Percentiles rank a stretch among this genome's conserved stretches.
Conservation (phyloP, 2,888 invertebrate genomes). For the Rhagium mordax region DNA sequence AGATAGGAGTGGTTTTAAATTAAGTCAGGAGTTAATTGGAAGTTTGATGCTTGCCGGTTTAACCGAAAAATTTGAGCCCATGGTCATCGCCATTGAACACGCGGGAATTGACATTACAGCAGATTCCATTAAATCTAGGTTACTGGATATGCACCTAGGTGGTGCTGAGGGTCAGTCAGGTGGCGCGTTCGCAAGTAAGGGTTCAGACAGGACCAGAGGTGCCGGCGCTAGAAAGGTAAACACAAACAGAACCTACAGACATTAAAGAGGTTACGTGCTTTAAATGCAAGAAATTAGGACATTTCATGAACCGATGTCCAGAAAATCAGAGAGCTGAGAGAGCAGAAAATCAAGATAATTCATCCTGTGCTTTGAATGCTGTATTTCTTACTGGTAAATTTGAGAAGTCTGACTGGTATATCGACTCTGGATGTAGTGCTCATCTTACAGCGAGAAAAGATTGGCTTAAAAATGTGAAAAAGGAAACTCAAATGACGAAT, state of each 20-base stretch:
- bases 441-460: constrained; percentile 50
- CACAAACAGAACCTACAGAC: too few relatives aligned
- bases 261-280: too few relatives aligned
- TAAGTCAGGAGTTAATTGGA: too few relatives aligned
- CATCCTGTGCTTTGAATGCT: constrained; percentile 44
- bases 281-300: too few relatives aligned
- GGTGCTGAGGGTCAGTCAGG: neutral
- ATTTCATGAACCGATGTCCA: neutral
- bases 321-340: neutral
- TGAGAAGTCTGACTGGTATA: constrained; percentile 52
- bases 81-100: constrained; percentile 56
- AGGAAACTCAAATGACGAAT: constrained; percentile 22
- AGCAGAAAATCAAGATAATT: neutral
- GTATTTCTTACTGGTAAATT: constrained; percentile 45
- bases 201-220: too few relatives aligned
- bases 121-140: constrained; percentile 56
- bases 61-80: too few relatives aligned
- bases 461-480: constrained; percentile 34
- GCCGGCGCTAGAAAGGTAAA: too few relatives aligned
- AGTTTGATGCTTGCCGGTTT: too few relatives aligned
- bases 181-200: neutral
- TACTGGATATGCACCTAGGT: too few relatives aligned
- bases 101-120: constrained; percentile 49
- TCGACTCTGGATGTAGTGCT: constrained; percentile 56
- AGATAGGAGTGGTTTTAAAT: too few relatives aligned